Base-by-base conservation (phyloP, 53 echinoderm and acorn worm genomes). In the Apostichopus leukothele region DNA sequence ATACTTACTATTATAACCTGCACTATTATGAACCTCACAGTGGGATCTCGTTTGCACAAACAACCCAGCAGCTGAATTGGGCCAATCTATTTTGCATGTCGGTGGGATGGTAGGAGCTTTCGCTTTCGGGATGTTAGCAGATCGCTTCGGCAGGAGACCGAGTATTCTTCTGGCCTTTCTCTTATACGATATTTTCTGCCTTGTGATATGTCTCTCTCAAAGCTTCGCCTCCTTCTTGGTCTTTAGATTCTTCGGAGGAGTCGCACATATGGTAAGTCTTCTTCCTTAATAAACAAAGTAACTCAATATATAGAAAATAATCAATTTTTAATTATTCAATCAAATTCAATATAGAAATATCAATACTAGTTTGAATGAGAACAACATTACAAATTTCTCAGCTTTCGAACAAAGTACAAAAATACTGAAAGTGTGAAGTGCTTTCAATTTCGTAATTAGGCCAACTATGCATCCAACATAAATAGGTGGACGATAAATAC, bases 71-170 rank as follows among this genome's bases (percentile, higher is more conserved):
- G 66, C 67, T 5, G 85, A 85, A 66, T 50, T 60, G 5, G 60
- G 85, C 25, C 85, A 85, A 71, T 92, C 92, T 10, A 76, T 96
- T 51, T 92, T 94, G 83, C 94, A 95, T 92, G 21, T 89, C 9
- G 96, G 96, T 14, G 94, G 94, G 13, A 94, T 96, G 94, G 86
- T 94, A 18, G 96, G 96, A 11, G 94, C 96, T 6, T 20, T 96
- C 7, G 11, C 90, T 71, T 94, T 92, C 73, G 96, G 96, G 3
- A 92, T 92, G 21, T 86, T 96, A 26, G 94, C 96, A 4, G 96
- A 96, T 83, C 88, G 88, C 9, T 94, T 76, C 92, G 96, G 96
- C 51, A 80, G 94, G 52, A 91, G 91, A 60, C 87, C 90, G 22
- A 89, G 93, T 79, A 93, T 93, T 88, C 93, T 96, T 25, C 7